phyloP scores from a whole-genome alignment of 2,797 vertebrate species.

The Paramormyrops hopkinsi region DNA sequence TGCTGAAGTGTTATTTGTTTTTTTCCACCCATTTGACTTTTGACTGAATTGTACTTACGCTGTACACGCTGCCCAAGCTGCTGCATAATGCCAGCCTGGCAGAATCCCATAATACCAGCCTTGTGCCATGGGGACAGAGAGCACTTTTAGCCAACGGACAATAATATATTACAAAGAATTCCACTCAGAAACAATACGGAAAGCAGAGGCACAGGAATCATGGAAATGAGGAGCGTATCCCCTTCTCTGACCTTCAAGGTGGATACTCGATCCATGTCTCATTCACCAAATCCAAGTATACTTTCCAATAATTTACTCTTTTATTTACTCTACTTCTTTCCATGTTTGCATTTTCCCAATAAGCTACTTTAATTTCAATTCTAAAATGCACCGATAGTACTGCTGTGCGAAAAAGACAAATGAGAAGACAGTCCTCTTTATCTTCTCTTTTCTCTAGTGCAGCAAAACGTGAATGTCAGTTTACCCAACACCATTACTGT shows the following conservation, averaged over 20 bases:
- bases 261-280: background rate
- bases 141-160: background rate
- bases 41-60: background rate
- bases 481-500: background rate
- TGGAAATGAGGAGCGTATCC: background rate
- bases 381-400: background rate
- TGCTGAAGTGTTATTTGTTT: background rate
- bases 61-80: background rate
- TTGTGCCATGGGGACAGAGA: background rate
- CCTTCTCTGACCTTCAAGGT: background rate
- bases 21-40: background rate
- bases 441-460: background rate
- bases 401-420: background rate
- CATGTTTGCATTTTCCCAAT: background rate
- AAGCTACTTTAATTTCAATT: background rate
- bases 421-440: background rate
- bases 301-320: background rate
- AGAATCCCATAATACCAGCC: background rate
- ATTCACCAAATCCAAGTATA: background rate
- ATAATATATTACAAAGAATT: background rate
- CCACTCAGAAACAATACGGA: background rate
- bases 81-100: background rate
- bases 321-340: background rate
- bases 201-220: background rate
- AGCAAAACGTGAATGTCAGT: background rate